These are phyloP conservation scores for Vombatus ursinus DNA, from an alignment of 2,113 vertebrate species.

Conservation along the genomic window DNA sequence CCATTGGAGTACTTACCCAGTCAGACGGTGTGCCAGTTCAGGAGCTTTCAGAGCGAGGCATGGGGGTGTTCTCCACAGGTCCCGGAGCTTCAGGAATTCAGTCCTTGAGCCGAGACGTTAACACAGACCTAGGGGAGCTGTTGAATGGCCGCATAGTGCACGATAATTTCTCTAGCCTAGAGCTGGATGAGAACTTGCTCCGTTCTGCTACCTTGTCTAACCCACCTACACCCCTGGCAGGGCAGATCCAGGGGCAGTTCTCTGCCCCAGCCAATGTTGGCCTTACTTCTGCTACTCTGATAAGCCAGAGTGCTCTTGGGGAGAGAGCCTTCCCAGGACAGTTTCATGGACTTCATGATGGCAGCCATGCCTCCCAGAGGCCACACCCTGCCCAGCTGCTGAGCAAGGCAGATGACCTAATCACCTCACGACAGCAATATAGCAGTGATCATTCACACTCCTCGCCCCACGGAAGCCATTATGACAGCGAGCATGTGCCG, in stretches of 20 bases:
- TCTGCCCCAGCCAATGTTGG: slow-evolving; percentile 86
- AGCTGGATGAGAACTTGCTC: slow-evolving; percentile 97
- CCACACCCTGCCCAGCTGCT: slow-evolving; percentile 90
- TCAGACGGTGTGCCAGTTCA: slow-evolving; percentile 91
- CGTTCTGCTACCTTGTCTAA: slow-evolving; percentile 90
- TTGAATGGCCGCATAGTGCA: slow-evolving; percentile 93
- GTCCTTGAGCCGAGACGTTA: slow-evolving; percentile 88
- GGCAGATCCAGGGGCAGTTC: slow-evolving; percentile 89
- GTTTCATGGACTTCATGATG: slow-evolving; percentile 89
- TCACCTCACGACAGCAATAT: slow-evolving; percentile 92
- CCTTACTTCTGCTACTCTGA: slow-evolving; percentile 91
- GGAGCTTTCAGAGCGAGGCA: slow-evolving; percentile 90
- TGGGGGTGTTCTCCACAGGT: slow-evolving; percentile 91
- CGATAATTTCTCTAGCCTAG: slow-evolving; percentile 94
- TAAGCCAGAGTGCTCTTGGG: slow-evolving; percentile 90
- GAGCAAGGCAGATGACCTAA: slow-evolving; percentile 92
- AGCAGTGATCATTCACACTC: slow-evolving; percentile 90
- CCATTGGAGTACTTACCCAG: slow-evolving; percentile 94
- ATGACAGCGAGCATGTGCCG: slow-evolving; percentile 96
- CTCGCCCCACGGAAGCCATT: slow-evolving; percentile 96
- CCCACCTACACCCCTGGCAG: slow-evolving; percentile 87
- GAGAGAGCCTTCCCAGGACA: slow-evolving; percentile 94
- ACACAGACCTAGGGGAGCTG: slow-evolving; percentile 92
- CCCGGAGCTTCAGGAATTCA: slow-evolving; percentile 90
- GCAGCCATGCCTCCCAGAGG: slow-evolving; percentile 90